Conservation (phyloP, 2,888 invertebrate genomes). For the Schizaphis graminum region DNA sequence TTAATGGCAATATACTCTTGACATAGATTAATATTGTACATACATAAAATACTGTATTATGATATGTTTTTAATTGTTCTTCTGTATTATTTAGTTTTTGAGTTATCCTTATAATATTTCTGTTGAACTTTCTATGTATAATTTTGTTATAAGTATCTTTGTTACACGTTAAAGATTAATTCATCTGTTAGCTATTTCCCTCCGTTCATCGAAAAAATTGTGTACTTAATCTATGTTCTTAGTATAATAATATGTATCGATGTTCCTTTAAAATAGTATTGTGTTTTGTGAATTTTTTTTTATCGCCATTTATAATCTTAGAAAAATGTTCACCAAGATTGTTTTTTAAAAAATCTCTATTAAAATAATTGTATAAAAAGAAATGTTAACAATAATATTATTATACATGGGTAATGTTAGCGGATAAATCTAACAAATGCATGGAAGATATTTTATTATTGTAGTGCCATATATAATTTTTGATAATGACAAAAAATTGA, state of each 20-base stretch:
- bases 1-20: not conserved
- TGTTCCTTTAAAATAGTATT: constrained; percentile 59
- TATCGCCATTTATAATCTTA: constrained; percentile 14
- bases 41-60: constrained; percentile 5
- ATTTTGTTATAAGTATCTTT: constrained; percentile 57
- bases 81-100: constrained; percentile 38
- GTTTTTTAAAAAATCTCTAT: not conserved
- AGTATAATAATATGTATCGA: constrained; percentile 41
- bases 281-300: constrained; percentile 47
- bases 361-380: not conserved
- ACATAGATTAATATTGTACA: constrained; percentile 46
- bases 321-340: constrained; percentile 34
- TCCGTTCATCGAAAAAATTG: constrained; percentile 22
- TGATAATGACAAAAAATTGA: not conserved
- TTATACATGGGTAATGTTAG: constrained; percentile 8
- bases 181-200: not conserved
- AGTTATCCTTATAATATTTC: constrained; percentile 43
- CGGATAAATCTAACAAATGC: constrained; percentile 18
- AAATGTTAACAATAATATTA: constrained; percentile 27
- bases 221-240: constrained; percentile 43
- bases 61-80: constrained; percentile 19
- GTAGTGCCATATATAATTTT: constrained; percentile 45
- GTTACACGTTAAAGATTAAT: constrained; percentile 40
- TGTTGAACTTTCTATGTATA: constrained; percentile 40
- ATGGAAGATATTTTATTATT: not conserved